These are phyloP conservation scores for Esperia sulphurella DNA, from an alignment of 2,888 invertebrate species.

Conservation along the genomic window DNA sequence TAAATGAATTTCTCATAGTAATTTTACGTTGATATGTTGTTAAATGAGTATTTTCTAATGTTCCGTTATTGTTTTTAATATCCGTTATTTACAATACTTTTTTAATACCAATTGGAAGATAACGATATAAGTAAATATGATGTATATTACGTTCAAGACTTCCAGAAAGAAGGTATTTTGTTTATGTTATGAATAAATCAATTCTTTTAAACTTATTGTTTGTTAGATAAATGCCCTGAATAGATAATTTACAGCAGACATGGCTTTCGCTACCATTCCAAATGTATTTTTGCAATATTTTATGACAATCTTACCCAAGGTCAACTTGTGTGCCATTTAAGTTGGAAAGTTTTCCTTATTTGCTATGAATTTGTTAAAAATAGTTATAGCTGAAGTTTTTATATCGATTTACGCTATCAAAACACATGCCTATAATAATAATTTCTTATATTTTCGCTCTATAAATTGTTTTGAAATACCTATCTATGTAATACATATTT, in stretches of 20 bases:
- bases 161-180: not conserved
- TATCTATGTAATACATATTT: slow-evolving; percentile 9
- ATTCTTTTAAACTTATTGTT: not conserved
- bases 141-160: not conserved
- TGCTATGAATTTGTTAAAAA: too few relatives aligned
- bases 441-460: too few relatives aligned
- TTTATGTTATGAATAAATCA: not conserved
- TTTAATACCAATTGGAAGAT: slow-evolving; percentile 6
- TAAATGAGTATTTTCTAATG: slow-evolving; percentile 44
- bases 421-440: too few relatives aligned
- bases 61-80: slow-evolving; percentile 61
- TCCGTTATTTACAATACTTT: slow-evolving; percentile 36
- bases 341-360: slow-evolving; percentile 1
- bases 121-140: not conserved
- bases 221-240: not conserved
- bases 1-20: slow-evolving; percentile 48
- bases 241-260: slow-evolving; percentile 10
- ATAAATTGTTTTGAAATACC: not conserved
- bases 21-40: slow-evolving; percentile 61
- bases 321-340: slow-evolving; percentile 50
- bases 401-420: too few relatives aligned
- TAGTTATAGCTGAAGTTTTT: too few relatives aligned
- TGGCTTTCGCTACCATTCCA: slow-evolving; percentile 44
- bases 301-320: slow-evolving; percentile 22
- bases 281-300: slow-evolving; percentile 21